Percentiles rank a stretch among this genome's conserved stretches.
Conservation (phyloP, 1,140 invertebrate genomes). For the Pristionchus pacificus region DNA sequence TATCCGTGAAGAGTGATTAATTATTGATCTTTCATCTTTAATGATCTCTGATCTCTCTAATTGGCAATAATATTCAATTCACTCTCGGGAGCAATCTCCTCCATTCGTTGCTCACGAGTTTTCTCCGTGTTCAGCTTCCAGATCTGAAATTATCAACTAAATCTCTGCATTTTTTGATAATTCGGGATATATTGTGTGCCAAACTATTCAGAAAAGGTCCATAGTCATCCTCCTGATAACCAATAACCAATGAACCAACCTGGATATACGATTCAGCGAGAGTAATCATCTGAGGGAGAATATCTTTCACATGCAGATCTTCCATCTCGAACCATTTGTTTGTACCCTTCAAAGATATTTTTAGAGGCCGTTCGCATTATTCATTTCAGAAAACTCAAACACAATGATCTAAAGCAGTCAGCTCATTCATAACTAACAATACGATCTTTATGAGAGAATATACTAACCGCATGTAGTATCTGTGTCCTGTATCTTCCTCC, state of each 20-base stretch:
- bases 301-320: slow-evolving; percentile 95
- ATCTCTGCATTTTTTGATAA: no score
- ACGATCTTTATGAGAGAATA: neutral
- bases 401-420: neutral
- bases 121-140: neutral
- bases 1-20: no score
- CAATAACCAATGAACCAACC: no score
- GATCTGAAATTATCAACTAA: neutral
- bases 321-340: slow-evolving; percentile 90
- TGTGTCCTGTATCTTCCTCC: slow-evolving; percentile 85
- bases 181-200: no score
- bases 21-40: no score
- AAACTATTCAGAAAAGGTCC: no score
- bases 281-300: slow-evolving; percentile 98
- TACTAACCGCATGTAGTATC: slow-evolving; percentile 83
- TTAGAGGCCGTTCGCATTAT: slow-evolving; percentile 6
- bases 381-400: slow-evolving; percentile 1
- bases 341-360: slow-evolving; percentile 62
- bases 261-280: slow-evolving; percentile 98
- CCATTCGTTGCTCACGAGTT: neutral
- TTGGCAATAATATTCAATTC: no score
- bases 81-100: neutral
- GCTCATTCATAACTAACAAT: neutral
- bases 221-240: no score
- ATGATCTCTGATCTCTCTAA: no score